Evolutionary conservation across 2,888 invertebrate genomes (phyloP), one percentile per base, ranked within the genome.

Genomic region (Kuschelorhynchus macadamiae): DNA sequence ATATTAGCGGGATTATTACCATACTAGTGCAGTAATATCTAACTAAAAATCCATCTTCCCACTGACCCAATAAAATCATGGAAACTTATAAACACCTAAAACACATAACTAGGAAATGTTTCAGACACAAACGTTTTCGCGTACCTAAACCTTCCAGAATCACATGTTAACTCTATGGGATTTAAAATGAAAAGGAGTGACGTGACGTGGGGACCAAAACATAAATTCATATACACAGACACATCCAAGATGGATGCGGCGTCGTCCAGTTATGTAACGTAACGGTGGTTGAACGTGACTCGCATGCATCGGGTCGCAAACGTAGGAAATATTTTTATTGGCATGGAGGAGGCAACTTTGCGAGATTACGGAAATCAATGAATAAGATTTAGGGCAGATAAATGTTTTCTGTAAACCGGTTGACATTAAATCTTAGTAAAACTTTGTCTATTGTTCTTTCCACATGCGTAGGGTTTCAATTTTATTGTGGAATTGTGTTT

Each of bases 181-280:
- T 57, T 65, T 59, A 65, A 44, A 57, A 57, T 44, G 52, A 52
- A 57, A 50, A 46, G 47, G 39, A 14, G 14, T 25, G 33, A 63
- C 62, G 62, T 63, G 62, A 32, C 21, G 12, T 5, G 62, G 12
- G 21, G 20, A n/a, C 39, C 9, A 36, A 63, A 63, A 36, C 20
- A 47, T 63, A 55, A 55, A 53, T 46, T 46, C 47, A 36, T 39
- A 46, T 49, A 46, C 62, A 63, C 53, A 42, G 36, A 36, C 56
- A 16, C 65, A 46, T 59, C 52, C 65, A 30, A 67, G 55, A 67
- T 61, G 67, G 61, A 61, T 61, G 61, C 61, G 20, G 61, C 36
- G 21, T 12, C 53, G 59, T 61, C 67, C 67, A 49, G 61, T 61
- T 61, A 61, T 55, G 61, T 61, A 44, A 44, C 56, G 44, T 56